These are phyloP conservation scores for Hololepta plana DNA, from an alignment of 2,888 invertebrate genomes.

Conservation along the genomic window DNA sequence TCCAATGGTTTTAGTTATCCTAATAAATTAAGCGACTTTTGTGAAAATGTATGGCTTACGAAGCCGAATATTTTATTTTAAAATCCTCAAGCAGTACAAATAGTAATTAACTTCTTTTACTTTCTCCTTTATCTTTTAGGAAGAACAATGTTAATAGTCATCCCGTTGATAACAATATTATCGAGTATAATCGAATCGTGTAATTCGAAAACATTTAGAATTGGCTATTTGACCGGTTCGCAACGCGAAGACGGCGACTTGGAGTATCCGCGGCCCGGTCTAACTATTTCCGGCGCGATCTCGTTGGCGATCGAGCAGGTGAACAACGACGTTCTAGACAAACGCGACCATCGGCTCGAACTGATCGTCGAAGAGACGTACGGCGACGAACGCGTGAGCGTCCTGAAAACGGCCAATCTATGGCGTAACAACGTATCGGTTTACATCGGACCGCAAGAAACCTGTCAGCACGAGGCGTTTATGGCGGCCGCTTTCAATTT, in stretches of 20 bases:
- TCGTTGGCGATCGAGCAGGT: slow-evolving; percentile 74
- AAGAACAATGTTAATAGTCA: too few relatives aligned
- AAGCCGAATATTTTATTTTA: too few relatives aligned
- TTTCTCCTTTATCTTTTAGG: too few relatives aligned
- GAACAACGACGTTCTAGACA: slow-evolving; percentile 28
- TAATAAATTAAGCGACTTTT: too few relatives aligned
- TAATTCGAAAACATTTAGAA: slow-evolving; percentile 53
- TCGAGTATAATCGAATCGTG: slow-evolving; percentile 23
- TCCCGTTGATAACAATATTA: too few relatives aligned
- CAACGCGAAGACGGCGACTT: slow-evolving; percentile 58
- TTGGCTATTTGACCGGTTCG: slow-evolving; percentile 77
- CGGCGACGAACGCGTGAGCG: slow-evolving; percentile 76
- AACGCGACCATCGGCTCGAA: slow-evolving; percentile 45
- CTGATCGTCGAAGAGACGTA: slow-evolving; percentile 80
- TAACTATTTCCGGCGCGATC: slow-evolving; percentile 63
- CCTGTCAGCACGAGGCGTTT: slow-evolving; percentile 81
- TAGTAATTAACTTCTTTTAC: too few relatives aligned
- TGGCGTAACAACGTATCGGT: slow-evolving; percentile 66
- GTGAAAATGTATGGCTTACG: too few relatives aligned
- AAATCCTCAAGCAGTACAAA: too few relatives aligned
- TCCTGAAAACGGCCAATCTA: slow-evolving; percentile 64
- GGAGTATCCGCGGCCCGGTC: slow-evolving; percentile 62
- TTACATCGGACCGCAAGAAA: slow-evolving; percentile 80
- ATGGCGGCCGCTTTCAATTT: slow-evolving; percentile 88
- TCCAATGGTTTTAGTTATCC: too few relatives aligned